Conservation (phyloP, 2,113 vertebrate genomes). For the Spermophilus dauricus region DNA sequence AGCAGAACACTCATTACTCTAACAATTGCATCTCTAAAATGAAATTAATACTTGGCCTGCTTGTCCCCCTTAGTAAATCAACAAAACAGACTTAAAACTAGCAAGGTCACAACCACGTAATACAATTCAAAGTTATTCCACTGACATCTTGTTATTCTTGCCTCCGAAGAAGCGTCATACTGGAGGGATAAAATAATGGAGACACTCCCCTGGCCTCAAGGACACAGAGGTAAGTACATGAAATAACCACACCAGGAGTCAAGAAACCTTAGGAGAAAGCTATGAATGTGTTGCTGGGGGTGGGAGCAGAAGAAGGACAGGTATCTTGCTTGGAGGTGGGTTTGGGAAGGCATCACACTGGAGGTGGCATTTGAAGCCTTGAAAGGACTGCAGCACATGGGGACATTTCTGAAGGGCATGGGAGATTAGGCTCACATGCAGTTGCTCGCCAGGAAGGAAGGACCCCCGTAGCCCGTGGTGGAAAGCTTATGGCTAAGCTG, state of each 20-base stretch:
- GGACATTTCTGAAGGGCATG: background rate
- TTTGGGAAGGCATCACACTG: background rate
- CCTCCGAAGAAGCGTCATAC: background rate
- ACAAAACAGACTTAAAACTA: background rate
- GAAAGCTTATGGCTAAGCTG: background rate
- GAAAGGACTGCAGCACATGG: background rate
- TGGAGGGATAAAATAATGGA: background rate
- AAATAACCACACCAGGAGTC: background rate
- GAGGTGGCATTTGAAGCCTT: background rate
- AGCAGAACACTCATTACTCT: background rate
- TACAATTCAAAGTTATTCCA: background rate
- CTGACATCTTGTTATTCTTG: background rate
- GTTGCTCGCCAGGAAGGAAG: too few relatives aligned
- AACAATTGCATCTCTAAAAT: background rate
- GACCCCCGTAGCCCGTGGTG: rapidly evolving
- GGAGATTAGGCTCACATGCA: background rate
- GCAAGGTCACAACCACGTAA: background rate
- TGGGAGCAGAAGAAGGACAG: background rate
- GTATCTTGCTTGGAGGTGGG: background rate
- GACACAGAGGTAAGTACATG: background rate
- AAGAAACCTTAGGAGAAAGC: background rate
- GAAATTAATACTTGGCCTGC: background rate
- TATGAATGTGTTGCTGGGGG: background rate
- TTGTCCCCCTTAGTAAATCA: background rate
- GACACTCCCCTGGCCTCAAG: background rate